Conservation (phyloP, 2,113 vertebrate species). For the Telmatochromis bifrenatus region DNA sequence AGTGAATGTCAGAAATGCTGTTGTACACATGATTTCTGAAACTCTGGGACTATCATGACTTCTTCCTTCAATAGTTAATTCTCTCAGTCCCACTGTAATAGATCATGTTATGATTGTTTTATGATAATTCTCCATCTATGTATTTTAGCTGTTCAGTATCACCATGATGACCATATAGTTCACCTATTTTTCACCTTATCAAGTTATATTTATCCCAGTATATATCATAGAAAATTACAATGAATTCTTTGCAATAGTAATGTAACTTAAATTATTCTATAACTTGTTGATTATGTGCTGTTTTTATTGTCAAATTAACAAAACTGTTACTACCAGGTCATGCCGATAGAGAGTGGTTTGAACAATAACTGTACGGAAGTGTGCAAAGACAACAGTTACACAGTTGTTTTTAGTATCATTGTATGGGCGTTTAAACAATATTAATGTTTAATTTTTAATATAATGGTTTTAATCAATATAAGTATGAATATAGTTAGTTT, state of each 20-base stretch:
- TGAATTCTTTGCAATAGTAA: background rate
- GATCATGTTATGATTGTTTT: background rate
- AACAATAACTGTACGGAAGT: background rate
- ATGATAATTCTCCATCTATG: background rate
- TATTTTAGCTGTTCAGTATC: background rate
- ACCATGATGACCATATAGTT: background rate
- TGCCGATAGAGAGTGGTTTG: background rate
- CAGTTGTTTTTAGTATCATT: background rate
- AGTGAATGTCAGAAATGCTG: background rate
- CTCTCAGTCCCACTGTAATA: background rate
- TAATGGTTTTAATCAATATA: background rate
- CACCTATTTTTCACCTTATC: background rate
- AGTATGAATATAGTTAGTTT: background rate
- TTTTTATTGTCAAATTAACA: background rate
- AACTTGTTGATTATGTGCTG: background rate
- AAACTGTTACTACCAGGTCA: background rate
- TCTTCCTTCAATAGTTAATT: background rate
- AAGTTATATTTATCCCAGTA: background rate
- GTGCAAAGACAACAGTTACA: background rate
- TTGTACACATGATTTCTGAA: background rate
- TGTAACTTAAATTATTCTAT: background rate
- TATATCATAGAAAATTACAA: background rate
- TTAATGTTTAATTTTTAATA: background rate
- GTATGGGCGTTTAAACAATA: background rate
- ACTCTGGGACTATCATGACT: background rate